Percentiles rank a stretch among this genome's conserved stretches.
These are phyloP conservation scores for Propsilocerus akamusi DNA, from an alignment of 1,140 invertebrate genomes.

Conservation along the genomic window DNA sequence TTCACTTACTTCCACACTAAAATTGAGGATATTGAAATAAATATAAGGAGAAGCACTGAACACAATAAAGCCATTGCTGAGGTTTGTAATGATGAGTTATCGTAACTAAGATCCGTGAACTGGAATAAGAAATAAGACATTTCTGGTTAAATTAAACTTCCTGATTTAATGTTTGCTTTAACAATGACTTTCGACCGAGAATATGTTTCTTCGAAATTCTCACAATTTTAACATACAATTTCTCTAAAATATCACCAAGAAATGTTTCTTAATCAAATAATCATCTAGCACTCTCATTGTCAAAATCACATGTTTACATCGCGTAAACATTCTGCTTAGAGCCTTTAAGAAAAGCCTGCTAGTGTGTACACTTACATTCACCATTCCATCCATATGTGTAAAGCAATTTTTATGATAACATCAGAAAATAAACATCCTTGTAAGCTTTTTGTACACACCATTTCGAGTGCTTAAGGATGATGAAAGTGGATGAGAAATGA, in stretches of 20 bases:
- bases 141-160: background rate
- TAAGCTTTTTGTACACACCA: background rate
- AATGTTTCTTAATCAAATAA: no score
- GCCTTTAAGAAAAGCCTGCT: background rate
- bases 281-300: background rate
- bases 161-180: no score
- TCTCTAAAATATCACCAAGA: no score
- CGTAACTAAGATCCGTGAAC: slow-evolving; percentile 61
- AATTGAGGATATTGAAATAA: slow-evolving; percentile 51
- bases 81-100: slow-evolving; percentile 54
- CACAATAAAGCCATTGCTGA: slow-evolving; percentile 57
- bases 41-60: slow-evolving; percentile 46
- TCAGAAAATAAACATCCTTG: slow-evolving; percentile 1
- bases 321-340: slow-evolving; percentile 1
- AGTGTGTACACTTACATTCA: background rate
- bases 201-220: no score
- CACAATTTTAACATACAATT: no score
- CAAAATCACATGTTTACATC: slow-evolving; percentile 2
- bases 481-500: slow-evolving; percentile 3
- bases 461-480: background rate
- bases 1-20: slow-evolving; percentile 63
- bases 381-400: background rate
- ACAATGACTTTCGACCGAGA: no score
- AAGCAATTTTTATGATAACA: slow-evolving; percentile 4
- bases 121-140: slow-evolving; percentile 31